Evolutionary conservation across 2,113 vertebrate species (phyloP), one percentile per base, ranked within the genome.

Genomic region (Sander lucioperca): DNA sequence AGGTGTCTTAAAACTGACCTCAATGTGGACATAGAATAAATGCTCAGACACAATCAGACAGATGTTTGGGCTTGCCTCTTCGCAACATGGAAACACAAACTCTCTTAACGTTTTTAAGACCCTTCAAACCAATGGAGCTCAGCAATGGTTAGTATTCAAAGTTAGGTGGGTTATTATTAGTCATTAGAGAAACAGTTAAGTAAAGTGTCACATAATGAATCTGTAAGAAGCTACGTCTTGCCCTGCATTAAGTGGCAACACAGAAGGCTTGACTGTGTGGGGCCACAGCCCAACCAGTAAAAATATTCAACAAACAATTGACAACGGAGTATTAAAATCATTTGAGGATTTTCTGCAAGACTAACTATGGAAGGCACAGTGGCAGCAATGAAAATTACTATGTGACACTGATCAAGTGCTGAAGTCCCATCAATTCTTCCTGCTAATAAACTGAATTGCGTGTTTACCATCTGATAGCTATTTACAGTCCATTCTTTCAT

Each of bases 391-490:
- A 86, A 89, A 86, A 79, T 77, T 18, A 90, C 75, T 48, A 15
- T 36, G 45, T 73, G 74, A 86, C 59, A 19, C 66, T 78, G 71
- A 74, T 85, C 75, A 88, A 75, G 48, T 25, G 65, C 73, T 77
- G 61, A 58, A 72, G 80, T 58, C 69, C 78, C 68, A 84, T 84
- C 86, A 87, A 88, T 91, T 93, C 93, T 62, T 75, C 59, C 12
- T 56, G 21, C 68, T 90, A 85, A 91, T 92, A 68, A 91, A 90
- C 75, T 82, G 83, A 91, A 93, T 89, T 85, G 68, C 81, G 63
- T 86, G 71, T 86, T 90, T 87, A 77, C 67, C 75, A 62, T 73
- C 77, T 66, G 78, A 75, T 81, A 50, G 79, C 83, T 79, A 74
- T 87, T 70, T 43, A 19, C 64, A 69, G 58, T 74, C 64, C 63